A percentile compares a stretch with the other conserved stretches of the same genome.
Evolutionary conservation across 2,113 vertebrate species (phyloP).

Genomic region (Lagopus muta): DNA sequence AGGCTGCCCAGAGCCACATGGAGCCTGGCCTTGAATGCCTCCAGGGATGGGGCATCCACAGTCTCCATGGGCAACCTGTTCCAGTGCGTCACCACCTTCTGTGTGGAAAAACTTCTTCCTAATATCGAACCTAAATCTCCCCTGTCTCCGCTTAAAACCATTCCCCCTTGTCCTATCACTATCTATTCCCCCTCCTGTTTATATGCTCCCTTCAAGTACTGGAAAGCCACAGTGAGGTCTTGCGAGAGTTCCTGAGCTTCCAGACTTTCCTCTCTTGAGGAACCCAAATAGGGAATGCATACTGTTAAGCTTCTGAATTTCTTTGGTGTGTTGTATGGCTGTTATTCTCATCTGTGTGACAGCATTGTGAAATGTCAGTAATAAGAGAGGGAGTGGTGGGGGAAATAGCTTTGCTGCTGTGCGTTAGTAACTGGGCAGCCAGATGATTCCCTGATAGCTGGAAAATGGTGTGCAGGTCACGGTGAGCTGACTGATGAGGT

Average conservation of each 20-base stretch:
- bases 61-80: too few relatives aligned
- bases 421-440: not conserved
- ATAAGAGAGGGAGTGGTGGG: not conserved
- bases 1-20: too few relatives aligned
- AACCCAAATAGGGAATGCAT: not conserved
- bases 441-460: not conserved
- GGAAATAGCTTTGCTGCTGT: not conserved
- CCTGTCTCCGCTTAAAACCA: too few relatives aligned
- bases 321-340: accelerated
- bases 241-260: not conserved
- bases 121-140: too few relatives aligned
- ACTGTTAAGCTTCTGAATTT: not conserved
- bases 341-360: not conserved
- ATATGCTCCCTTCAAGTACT: too few relatives aligned
- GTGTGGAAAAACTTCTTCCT: too few relatives aligned
- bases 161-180: too few relatives aligned
- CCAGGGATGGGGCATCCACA: too few relatives aligned
- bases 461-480: not conserved
- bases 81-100: too few relatives aligned
- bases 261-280: accelerated
- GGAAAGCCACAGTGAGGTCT: too few relatives aligned
- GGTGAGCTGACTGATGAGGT: not conserved
- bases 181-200: too few relatives aligned
- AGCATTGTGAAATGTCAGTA: not conserved
- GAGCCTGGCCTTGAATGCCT: too few relatives aligned